Base-by-base conservation (phyloP, 2,888 invertebrate genomes). In the Acanthoscelides obtectus region DNA sequence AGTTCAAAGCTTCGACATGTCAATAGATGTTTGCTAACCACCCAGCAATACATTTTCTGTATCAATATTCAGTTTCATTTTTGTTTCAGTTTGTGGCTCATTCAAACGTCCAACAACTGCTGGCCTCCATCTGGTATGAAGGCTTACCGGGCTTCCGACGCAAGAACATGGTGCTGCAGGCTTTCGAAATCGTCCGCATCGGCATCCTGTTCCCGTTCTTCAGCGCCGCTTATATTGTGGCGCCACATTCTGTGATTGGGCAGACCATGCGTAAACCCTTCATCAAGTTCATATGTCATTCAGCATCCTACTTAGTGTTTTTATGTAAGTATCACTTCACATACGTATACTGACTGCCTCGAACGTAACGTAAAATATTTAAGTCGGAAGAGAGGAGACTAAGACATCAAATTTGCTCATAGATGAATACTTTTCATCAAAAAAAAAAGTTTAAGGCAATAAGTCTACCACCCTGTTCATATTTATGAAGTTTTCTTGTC, bases 221-320 rank as follows among this genome's bases (percentile, higher is more conserved):
- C 87, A 96, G 97, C 75, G 87, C 95, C 72, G 94, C 95, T 69
- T 99, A 99, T 88, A 93, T 98, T 81, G 87, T 96, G 71, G 95
- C 96, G 27, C 99, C 99, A 27, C 96, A 96, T 87, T 96, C 95
- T 76, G 88, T 90, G 74, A 88, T 95, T 78, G 98, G 98, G 63
- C 93, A 94, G 83, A 96, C 97, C 71, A 94, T 98, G 90, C 90
- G 98, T 80, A 98, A 98, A 85, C 99, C 99, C 22, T 99, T 99
- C 88, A 98, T 99, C 87, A 99, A 99, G 88, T 99, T 99, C 88
- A 95, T 99, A 81, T 98, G 98, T 85, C 97, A 99, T 86, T 98
- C 98, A 76, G 97, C 98, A 64, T 98, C 98, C 77, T 99, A 99
- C 87, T 94, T 98, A 84, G 95, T 95, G 81, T 99, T 99, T 87